Base-by-base conservation (phyloP, 1,140 invertebrate genomes). In the Uloborus diversus region DNA sequence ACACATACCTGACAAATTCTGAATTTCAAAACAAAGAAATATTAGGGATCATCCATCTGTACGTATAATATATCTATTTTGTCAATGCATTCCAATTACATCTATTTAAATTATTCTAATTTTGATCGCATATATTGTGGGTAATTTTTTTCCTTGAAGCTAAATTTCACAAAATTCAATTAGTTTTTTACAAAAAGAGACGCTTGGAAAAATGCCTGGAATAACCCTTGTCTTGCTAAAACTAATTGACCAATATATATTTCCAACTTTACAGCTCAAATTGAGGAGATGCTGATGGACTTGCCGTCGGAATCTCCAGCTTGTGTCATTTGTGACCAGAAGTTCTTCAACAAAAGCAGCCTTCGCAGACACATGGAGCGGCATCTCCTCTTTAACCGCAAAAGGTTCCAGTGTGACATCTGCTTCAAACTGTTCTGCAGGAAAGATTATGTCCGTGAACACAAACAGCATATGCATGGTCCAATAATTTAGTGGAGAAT, bases 401-500 rank as follows among this genome's bases (percentile, higher is more conserved):
- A 82, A 73, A 51, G 83, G 33, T 84, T 84, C 51, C 83, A 83
- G 20, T 84, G 84, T 80, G 83, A 84, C 30, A 80, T 84, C 25
- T 84, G 84, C 37, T 61, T 76, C 14, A 82, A 82, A 30, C 70
- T 76, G 5, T 84, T 84, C 56, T 81, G 81, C 5, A 35, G 84
- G 9, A 83, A 84, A 66, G 84, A 84, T 78, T 82, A 84, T 61
- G 80, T 84, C 4, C 81, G 82, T 56, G 82, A 84, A 49, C 84
- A 84, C 66, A 82, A 81, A 69, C 64, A 71, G 33, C 53, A 73
- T 14, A 79, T 70, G 61, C 81, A 81, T 71, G 80, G 80, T 3
- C 23, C 64, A n/a, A 62, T 32, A 49, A 14, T 17, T 14, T 25
- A 75, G n/a, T 32, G 53, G 4, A 59, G 25, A 37, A 42, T 1